phyloP scores from a whole-genome alignment of 2,888 invertebrate genomes.

The Limnephilus marmoratus region DNA sequence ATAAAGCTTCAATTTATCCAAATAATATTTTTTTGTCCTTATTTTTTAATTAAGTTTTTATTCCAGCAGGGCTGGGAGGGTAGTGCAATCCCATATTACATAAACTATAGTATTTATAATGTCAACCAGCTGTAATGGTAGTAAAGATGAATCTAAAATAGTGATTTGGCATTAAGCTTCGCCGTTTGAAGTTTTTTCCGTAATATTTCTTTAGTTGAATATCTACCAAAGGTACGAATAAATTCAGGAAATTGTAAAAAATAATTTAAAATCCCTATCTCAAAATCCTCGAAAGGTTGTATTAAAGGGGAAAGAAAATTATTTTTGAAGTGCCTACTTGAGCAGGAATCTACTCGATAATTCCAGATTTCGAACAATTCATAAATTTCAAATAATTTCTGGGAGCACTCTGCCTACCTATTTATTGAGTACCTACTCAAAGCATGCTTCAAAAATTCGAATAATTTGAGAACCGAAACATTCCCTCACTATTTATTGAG shows the following conservation, averaged over 20 bases:
- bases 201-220: too few species aligned
- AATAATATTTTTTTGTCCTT: too few species aligned
- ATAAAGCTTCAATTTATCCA: too few species aligned
- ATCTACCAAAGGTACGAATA: not conserved
- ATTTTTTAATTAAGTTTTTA: too few species aligned
- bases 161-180: too few species aligned
- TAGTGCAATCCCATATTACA: too few species aligned
- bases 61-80: too few species aligned
- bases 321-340: not conserved
- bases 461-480: not conserved
- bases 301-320: not conserved
- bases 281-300: not conserved
- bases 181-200: too few species aligned
- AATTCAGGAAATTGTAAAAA: not conserved
- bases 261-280: not conserved
- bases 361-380: not conserved
- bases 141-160: too few species aligned
- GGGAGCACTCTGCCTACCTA: not conserved
- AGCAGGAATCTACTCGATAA: not conserved
- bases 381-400: not conserved
- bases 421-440: not conserved
- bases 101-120: too few species aligned
- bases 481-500: not conserved
- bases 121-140: too few species aligned
- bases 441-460: not conserved